Conservation (phyloP, 2,113 vertebrate species). For the Junco hyemalis region DNA sequence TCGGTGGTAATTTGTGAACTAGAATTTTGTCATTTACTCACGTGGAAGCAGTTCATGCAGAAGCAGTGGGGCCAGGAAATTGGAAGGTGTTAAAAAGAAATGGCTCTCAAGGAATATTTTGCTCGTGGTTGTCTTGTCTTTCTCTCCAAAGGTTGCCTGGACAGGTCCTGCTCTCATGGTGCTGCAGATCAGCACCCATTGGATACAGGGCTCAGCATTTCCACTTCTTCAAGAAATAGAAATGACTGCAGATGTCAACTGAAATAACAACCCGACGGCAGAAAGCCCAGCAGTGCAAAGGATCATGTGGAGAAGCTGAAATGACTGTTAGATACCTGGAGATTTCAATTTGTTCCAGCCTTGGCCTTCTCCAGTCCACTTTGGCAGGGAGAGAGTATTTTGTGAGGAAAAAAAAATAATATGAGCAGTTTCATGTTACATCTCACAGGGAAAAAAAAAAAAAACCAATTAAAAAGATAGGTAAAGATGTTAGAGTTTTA, state of each 20-base stretch:
- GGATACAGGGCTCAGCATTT: accelerated
- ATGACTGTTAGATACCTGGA: slow-evolving; percentile 22
- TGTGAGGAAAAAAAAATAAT: background rate
- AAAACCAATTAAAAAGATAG: background rate
- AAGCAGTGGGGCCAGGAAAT: background rate
- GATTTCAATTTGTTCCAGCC: slow-evolving; percentile 17
- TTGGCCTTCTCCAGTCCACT: background rate
- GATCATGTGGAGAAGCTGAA: background rate
- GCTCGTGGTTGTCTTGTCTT: background rate
- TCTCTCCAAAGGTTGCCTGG: background rate
- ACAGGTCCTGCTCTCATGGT: background rate
- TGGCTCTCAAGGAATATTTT: background rate
- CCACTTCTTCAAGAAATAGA: background rate
- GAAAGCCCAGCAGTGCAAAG: background rate
- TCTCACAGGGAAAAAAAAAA: background rate
- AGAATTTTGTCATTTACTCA: background rate
- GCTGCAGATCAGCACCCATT: background rate
- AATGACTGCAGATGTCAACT: background rate
- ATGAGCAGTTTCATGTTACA: background rate
- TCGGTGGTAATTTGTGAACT: background rate
- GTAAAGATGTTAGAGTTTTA: background rate
- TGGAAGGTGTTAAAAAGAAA: background rate
- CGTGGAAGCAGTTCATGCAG: background rate
- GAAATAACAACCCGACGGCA: background rate
- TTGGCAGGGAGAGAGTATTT: background rate